Percentiles rank a stretch among this genome's conserved stretches.
Evolutionary conservation across 2,888 invertebrate genomes (phyloP).

Genomic region (Euclidia mi): DNA sequence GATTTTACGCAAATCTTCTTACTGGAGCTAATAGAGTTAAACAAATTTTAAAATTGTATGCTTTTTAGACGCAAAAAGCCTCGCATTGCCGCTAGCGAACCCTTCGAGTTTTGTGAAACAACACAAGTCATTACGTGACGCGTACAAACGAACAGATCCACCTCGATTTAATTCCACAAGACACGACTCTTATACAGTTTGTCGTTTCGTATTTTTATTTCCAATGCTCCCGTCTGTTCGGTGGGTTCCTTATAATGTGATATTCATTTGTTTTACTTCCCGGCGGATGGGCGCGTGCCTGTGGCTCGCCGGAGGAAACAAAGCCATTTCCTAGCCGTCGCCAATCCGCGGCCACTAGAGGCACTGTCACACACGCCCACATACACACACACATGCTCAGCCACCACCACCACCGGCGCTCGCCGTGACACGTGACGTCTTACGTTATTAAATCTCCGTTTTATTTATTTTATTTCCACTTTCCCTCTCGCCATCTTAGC

Average conservation of each 20-base stretch:
- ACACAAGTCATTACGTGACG: slow-evolving; percentile 64
- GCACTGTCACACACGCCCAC: slow-evolving; percentile 27
- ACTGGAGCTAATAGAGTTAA: neutral
- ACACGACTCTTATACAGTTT: slow-evolving; percentile 67
- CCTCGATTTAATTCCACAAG: slow-evolving; percentile 74
- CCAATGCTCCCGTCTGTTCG: slow-evolving; percentile 52
- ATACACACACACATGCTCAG: no score
- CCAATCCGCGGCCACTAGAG: slow-evolving; percentile 61
- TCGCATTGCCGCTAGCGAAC: slow-evolving; percentile 24
- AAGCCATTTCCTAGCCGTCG: slow-evolving; percentile 82
- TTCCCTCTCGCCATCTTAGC: slow-evolving; percentile 23
- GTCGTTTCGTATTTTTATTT: slow-evolving; percentile 70
- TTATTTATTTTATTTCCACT: slow-evolving; percentile 40
- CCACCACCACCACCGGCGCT: no score
- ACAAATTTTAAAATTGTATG: slow-evolving; percentile 22
- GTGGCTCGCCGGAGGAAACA: slow-evolving; percentile 78
- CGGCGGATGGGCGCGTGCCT: slow-evolving; percentile 74
- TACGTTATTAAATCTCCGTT: slow-evolving; percentile 54
- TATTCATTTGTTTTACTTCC: slow-evolving; percentile 85
- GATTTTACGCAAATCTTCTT: neutral
- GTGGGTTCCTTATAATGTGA: slow-evolving; percentile 68
- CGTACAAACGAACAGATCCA: slow-evolving; percentile 60
- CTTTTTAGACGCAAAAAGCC: slow-evolving; percentile 29
- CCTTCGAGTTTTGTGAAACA: slow-evolving; percentile 60
- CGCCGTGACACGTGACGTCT: slow-evolving; percentile 51